Evolutionary conservation across 2,113 vertebrate genomes (phyloP).

Genomic region (Labeo rohita): DNA sequence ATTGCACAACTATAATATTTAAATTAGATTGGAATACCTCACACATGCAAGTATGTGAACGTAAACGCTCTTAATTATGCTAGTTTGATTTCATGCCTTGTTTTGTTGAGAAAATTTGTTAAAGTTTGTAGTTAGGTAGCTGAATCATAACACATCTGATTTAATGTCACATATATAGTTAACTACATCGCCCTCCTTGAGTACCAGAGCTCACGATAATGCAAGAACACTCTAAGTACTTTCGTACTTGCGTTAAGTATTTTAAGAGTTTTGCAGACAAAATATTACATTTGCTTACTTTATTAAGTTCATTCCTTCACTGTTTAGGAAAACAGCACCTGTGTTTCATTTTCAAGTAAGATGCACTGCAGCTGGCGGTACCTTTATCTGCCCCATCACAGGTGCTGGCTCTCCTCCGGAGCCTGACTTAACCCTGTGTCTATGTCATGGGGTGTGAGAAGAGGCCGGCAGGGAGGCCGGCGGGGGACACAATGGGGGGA

Average conservation of each 20-base stretch:
- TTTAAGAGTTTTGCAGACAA: not conserved
- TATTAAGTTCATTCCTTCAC: not conserved
- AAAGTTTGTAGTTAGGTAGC: not conserved
- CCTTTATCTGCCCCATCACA: slow-evolving; percentile 43
- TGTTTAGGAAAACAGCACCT: slow-evolving; percentile 39
- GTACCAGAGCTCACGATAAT: not conserved
- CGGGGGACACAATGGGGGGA: slow-evolving; percentile 83
- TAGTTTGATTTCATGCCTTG: not conserved
- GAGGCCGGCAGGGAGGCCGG: slow-evolving; percentile 76
- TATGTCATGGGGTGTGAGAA: slow-evolving; percentile 77
- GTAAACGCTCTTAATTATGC: not conserved
- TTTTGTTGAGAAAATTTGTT: not conserved
- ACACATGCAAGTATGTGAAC: not conserved
- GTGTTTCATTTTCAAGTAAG: slow-evolving; percentile 57
- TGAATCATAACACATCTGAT: not conserved
- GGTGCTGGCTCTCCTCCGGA: slow-evolving; percentile 42
- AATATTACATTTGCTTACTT: not conserved
- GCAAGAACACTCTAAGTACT: not conserved
- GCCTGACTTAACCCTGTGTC: slow-evolving; percentile 53
- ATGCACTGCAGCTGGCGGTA: slow-evolving; percentile 33
- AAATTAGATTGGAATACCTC: not conserved
- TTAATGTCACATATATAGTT: not conserved
- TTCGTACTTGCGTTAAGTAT: not conserved
- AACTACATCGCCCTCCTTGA: not conserved
- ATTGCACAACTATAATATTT: not conserved